These are phyloP conservation scores for Tautogolabrus adspersus DNA, from an alignment of 2,113 vertebrate species.

Conservation along the genomic window DNA sequence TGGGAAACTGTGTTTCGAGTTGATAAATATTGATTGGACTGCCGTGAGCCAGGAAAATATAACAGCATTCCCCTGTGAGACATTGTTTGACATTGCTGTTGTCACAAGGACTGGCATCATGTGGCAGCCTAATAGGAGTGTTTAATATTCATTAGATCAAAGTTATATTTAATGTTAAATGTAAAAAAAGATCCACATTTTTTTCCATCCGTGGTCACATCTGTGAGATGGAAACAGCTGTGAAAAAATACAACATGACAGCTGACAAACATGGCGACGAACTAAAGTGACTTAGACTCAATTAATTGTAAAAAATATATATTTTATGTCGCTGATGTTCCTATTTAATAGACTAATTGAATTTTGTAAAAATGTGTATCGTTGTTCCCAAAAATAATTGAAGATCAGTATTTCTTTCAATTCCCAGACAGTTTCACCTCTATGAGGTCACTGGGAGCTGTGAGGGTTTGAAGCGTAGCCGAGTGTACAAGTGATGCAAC, in stretches of 20 bases:
- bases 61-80: slow-evolving; percentile 63
- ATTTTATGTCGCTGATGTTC: no score
- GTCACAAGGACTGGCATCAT: slow-evolving; percentile 68
- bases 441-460: slow-evolving; percentile 58
- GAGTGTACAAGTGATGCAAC: slow-evolving; percentile 44
- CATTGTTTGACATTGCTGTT: slow-evolving; percentile 71
- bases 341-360: background rate
- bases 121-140: slow-evolving; percentile 46
- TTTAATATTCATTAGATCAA: slow-evolving; percentile 69
- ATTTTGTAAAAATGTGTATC: background rate
- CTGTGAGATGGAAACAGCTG: background rate
- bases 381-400: background rate
- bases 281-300: background rate
- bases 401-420: background rate
- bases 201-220: slow-evolving; percentile 4
- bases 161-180: slow-evolving; percentile 49
- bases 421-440: slow-evolving; percentile 42
- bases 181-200: background rate
- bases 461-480: slow-evolving; percentile 44
- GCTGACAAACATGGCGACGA: background rate
- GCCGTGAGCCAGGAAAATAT: slow-evolving; percentile 63
- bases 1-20: slow-evolving; percentile 65
- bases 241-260: slow-evolving; percentile 2
- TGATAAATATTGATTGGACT: slow-evolving; percentile 80
- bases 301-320: background rate